Base-by-base conservation (phyloP, 1,140 invertebrate genomes). In the Zophobas atratus region DNA sequence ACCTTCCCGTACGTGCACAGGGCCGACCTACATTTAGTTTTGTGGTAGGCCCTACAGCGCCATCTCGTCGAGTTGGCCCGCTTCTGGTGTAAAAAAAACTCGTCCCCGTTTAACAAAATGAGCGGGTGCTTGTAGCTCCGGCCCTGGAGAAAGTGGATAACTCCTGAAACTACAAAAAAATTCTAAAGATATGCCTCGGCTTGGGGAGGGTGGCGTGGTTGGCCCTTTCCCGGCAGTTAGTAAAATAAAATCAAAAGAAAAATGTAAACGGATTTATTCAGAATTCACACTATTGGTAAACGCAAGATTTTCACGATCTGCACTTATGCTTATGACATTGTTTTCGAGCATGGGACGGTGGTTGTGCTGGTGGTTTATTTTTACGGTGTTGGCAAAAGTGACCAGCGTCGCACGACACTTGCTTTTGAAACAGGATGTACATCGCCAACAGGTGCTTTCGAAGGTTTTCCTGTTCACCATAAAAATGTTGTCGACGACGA, bases 401-500 rank as follows among this genome's bases (percentile, higher is more conserved):
- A 75, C 43, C 6, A 83, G 60, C 32, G 78, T 75, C 4, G 79
- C 75, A 70, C 71, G 78, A 56, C 83, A 84, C 63, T 80, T 82
- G n/a, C 49, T 67, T 72, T 79, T 81, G 32, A 72, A 76, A 70
- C 82, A 82, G 1, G 74, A 63, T 5, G 63, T 76, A 57, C 83
- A 84, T 34, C 78, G 70, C 83, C 83, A 84, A 49, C 70, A 81
- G 1, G 79, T 82, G n/a, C 67, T 36, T 6, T 60, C 63, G 1
- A 33, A 43, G 5, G 43, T 41, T 74, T 76, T 77, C 39, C 67
- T 80, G 48, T 80, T 75, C n/a, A 81, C 75, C 1, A 73, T 80
- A 70, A 76, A 83, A 43, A 76, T 46, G 57, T 83, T 48, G 20
- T 81, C 76, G n/a, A 82, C 38, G 20, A 81, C 73, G n/a, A 82